A percentile compares a stretch with the other conserved stretches of the same genome.
Evolutionary conservation across 2,888 invertebrate genomes (phyloP).

Genomic region (Nomada flava): DNA sequence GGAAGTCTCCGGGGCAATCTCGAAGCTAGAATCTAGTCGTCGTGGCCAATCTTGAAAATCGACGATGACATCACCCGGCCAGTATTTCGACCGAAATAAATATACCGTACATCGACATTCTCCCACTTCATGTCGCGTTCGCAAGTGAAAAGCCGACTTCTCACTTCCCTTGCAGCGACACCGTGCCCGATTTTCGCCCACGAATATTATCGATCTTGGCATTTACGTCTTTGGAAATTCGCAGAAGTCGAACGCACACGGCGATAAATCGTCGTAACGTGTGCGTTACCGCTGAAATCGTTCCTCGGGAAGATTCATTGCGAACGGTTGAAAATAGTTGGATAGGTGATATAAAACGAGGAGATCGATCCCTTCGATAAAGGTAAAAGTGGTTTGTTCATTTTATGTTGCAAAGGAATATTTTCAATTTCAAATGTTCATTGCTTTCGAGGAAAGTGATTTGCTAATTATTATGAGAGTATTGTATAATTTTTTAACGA

Average conservation of each 20-base stretch:
- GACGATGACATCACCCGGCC: slow-evolving; percentile 68
- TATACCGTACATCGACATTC: slow-evolving; percentile 71
- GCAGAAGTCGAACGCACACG: not conserved
- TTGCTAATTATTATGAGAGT: no score
- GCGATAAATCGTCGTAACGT: not conserved
- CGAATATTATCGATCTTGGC: slow-evolving; percentile 3
- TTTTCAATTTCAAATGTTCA: no score
- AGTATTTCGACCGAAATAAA: slow-evolving; percentile 70
- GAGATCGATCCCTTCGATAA: no score
- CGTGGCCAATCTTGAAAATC: slow-evolving; percentile 68
- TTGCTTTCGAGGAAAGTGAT: no score
- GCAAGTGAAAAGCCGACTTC: slow-evolving; percentile 13
- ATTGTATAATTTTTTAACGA: no score
- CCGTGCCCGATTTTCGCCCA: not conserved
- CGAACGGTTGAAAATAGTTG: not conserved
- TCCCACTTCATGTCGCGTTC: slow-evolving; percentile 36
- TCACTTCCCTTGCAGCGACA: not conserved
- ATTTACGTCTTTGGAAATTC: slow-evolving; percentile 23
- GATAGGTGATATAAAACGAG: not conserved
- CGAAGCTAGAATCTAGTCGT: slow-evolving; percentile 60
- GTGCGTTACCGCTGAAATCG: not conserved
- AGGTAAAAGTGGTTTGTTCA: no score
- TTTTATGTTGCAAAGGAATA: no score
- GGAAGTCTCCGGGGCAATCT: slow-evolving; percentile 45
- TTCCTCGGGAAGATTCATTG: not conserved